A percentile compares a stretch with the other conserved stretches of the same genome.
These are phyloP conservation scores for Embiotoca jacksoni DNA, from an alignment of 2,113 vertebrate genomes.

Conservation along the genomic window DNA sequence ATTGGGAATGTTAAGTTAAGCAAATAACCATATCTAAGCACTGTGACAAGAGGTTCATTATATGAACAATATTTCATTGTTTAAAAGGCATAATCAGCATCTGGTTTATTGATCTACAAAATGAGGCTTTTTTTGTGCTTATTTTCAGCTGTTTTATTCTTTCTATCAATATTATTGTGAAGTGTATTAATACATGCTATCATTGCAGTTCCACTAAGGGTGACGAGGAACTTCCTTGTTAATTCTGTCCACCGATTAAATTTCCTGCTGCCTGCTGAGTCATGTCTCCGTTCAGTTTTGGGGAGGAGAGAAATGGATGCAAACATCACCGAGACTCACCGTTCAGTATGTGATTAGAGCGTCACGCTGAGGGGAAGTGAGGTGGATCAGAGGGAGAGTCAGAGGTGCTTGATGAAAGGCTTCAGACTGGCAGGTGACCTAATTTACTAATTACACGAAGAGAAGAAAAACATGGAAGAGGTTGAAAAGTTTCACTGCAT, in stretches of 20 bases:
- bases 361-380: slow-evolving; percentile 1
- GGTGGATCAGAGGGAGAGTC: slow-evolving; percentile 8
- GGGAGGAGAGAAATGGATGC: background rate
- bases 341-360: background rate
- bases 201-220: slow-evolving; percentile 56
- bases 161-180: slow-evolving; percentile 64
- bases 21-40: slow-evolving; percentile 88
- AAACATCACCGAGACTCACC: background rate
- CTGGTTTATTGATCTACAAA: slow-evolving; percentile 53
- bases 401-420: slow-evolving; percentile 8
- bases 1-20: slow-evolving; percentile 61
- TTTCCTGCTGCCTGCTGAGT: slow-evolving; percentile 79
- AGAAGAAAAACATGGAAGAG: background rate
- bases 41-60: slow-evolving; percentile 87
- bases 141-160: slow-evolving; percentile 57
- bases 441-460: slow-evolving; percentile 24
- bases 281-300: slow-evolving; percentile 43
- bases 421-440: slow-evolving; percentile 26
- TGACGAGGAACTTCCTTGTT: slow-evolving; percentile 63
- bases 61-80: slow-evolving; percentile 64
- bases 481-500: background rate
- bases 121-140: slow-evolving; percentile 41
- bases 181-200: slow-evolving; percentile 68
- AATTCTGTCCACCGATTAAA: slow-evolving; percentile 81
- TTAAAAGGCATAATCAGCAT: slow-evolving; percentile 62